These are phyloP conservation scores for Ceratina australensis DNA, from an alignment of 1,140 invertebrate genomes.

Conservation along the genomic window DNA sequence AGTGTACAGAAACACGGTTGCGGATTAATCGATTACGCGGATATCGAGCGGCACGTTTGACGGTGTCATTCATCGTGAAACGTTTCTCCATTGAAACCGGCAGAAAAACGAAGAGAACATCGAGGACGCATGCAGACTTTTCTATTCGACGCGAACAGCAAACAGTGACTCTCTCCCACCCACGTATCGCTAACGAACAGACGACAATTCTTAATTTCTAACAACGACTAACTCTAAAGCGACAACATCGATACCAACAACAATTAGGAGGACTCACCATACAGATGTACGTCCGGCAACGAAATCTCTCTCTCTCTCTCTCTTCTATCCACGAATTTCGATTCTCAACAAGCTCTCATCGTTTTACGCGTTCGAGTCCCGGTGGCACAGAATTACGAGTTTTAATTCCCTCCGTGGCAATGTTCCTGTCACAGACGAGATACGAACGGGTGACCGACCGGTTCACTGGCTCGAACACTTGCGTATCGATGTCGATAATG, in stretches of 20 bases:
- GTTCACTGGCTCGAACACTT: constrained; percentile 14
- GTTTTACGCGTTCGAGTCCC: constrained; percentile 7
- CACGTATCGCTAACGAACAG: not conserved
- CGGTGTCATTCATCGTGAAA: too few relatives aligned
- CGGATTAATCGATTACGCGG: not conserved
- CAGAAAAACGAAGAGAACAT: constrained; percentile 9
- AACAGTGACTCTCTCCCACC: not conserved
- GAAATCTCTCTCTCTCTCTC: too few relatives aligned
- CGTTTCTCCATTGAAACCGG: too few relatives aligned
- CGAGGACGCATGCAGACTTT: constrained; percentile 13
- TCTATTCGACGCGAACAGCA: not conserved
- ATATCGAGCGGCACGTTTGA: not conserved
- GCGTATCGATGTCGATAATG: not conserved
- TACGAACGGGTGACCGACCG: not conserved
- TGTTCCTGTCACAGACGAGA: constrained; percentile 14
- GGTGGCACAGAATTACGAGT: not conserved
- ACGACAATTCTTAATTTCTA: not conserved
- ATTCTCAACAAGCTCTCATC: constrained; percentile 18
- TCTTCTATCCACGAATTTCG: constrained; percentile 10
- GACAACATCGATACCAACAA: constrained; percentile 14
- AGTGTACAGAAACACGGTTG: not conserved
- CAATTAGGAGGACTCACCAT: constrained; percentile 31
- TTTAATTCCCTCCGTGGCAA: not conserved
- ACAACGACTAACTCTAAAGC: constrained; percentile 18
- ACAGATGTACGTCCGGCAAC: constrained; percentile 17